Evolutionary conservation across 2,113 vertebrate species (phyloP).

Genomic region (Hypocryptadius cinnamomeus): DNA sequence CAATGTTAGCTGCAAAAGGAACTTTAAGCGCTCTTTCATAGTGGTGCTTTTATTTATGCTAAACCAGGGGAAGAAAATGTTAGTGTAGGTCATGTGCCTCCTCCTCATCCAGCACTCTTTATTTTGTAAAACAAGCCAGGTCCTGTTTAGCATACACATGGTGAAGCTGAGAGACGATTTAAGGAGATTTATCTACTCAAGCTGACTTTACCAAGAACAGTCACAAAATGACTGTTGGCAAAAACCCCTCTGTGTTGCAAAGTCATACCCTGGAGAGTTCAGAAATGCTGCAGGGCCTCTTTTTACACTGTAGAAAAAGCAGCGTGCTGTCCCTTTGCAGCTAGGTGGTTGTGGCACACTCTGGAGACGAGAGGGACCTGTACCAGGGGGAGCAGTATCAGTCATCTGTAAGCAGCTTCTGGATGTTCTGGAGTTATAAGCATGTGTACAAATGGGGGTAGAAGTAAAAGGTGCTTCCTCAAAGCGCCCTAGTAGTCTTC

Average conservation of each 20-base stretch:
- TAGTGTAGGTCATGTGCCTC: background rate
- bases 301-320: background rate
- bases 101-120: background rate
- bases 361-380: background rate
- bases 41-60: background rate
- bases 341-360: background rate
- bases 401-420: background rate
- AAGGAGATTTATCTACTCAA: background rate
- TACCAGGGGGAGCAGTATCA: background rate
- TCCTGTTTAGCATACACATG: conserved; percentile 4
- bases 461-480: background rate
- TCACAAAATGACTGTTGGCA: background rate
- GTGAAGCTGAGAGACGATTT: background rate
- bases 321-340: accelerated
- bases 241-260: background rate
- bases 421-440: background rate
- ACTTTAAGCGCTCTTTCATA: background rate
- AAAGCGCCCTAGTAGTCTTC: background rate
- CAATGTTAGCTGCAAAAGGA: conserved; percentile 12
- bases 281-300: background rate
- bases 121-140: conserved; percentile 17
- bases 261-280: background rate
- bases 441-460: background rate
- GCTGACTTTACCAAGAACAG: background rate
- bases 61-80: background rate